Evolutionary conservation across 2,888 invertebrate genomes (phyloP).

Genomic region (Perizoma affinitatum): DNA sequence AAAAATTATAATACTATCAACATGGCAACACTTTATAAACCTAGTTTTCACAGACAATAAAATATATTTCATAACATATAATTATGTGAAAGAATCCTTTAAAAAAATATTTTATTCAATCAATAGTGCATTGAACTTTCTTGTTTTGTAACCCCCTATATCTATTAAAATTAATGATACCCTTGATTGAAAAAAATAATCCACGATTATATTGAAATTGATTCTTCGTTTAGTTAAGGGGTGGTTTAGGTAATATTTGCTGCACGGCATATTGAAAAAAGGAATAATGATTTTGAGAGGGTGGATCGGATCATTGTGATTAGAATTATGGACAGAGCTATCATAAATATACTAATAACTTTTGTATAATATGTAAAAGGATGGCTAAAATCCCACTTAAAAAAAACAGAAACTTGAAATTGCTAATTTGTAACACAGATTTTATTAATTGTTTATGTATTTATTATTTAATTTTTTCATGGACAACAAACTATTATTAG

Average conservation of each 20-base stretch:
- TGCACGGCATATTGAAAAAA: conserved; percentile 24
- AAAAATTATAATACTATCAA: no score
- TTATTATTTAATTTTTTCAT: no score
- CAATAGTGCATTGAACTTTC: conserved; percentile 33
- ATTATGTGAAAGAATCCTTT: background rate
- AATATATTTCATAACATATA: no score
- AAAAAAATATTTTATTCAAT: background rate
- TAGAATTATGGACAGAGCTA: conserved; percentile 4
- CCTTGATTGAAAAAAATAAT: conserved; percentile 64
- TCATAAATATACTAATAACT: background rate
- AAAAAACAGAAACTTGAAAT: no score
- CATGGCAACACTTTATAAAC: no score
- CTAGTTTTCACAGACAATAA: no score
- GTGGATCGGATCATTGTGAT: conserved; percentile 7
- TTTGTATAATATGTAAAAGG: no score
- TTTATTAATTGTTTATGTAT: no score
- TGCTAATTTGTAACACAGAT: no score
- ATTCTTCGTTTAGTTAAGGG: conserved; percentile 38
- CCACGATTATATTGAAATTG: conserved; percentile 44
- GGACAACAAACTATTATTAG: no score
- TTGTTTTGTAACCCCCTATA: conserved; percentile 48
- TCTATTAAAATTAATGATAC: conserved; percentile 61
- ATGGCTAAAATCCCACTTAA: no score
- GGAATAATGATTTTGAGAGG: conserved; percentile 16
- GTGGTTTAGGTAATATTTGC: conserved; percentile 20